Evolutionary conservation across 2,113 vertebrate species (phyloP).

Genomic region (Synchiropus splendidus): DNA sequence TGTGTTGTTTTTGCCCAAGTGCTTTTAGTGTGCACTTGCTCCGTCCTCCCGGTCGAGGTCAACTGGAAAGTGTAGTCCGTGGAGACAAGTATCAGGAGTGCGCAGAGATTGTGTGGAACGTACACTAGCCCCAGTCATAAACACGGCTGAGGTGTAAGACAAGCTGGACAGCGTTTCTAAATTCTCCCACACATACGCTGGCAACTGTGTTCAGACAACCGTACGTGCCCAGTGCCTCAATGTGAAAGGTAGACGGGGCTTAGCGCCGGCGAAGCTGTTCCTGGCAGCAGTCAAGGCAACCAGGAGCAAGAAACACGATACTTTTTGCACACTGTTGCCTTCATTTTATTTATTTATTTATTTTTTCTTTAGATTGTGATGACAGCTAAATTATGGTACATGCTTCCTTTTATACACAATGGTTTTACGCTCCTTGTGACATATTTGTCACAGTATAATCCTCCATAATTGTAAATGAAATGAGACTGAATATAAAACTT

Average conservation of each 20-base stretch:
- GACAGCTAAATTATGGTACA: too few relatives aligned
- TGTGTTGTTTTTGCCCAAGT: conserved; percentile 1
- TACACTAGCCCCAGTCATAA: conserved; percentile 27
- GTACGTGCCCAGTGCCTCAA: conserved; percentile 2
- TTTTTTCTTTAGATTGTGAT: too few relatives aligned
- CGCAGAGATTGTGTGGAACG: conserved; percentile 10
- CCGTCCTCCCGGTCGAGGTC: conserved; percentile 11
- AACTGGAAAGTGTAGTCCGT: conserved; percentile 7
- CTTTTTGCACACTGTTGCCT: conserved; percentile 4
- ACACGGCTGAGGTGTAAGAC: conserved; percentile 15
- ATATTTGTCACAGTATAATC: too few relatives aligned
- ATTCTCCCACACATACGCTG: conserved; percentile 20
- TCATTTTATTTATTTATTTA: too few relatives aligned
- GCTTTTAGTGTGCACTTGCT: background rate
- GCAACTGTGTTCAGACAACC: conserved; percentile 10
- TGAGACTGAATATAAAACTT: too few relatives aligned
- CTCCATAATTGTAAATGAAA: too few relatives aligned
- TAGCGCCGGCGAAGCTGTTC: conserved; percentile 11
- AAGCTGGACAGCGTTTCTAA: conserved; percentile 12
- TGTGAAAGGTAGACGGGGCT: conserved; percentile 5
- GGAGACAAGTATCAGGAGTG: conserved; percentile 3
- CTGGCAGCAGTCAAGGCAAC: background rate
- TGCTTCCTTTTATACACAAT: too few relatives aligned
- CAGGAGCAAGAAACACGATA: conserved; percentile 8
- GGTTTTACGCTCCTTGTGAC: too few relatives aligned